Conservation (phyloP, 2,888 invertebrate species). For the Trilocha varians region DNA sequence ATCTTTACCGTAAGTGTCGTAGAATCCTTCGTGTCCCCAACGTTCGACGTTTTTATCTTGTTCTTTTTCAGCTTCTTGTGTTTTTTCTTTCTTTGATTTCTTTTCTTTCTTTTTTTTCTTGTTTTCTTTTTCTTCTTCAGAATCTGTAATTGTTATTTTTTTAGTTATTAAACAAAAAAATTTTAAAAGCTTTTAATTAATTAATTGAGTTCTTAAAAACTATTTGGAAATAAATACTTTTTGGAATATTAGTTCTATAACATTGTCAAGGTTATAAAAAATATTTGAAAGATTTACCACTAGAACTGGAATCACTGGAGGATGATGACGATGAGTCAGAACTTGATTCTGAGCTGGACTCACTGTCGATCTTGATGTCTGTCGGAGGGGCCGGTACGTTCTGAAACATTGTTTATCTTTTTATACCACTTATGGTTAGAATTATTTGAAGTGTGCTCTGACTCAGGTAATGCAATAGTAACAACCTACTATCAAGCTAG, state of each 20-base stretch:
- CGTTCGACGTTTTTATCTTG: slow-evolving; percentile 27
- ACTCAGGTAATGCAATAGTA: no score
- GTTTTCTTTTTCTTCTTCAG: slow-evolving; percentile 36
- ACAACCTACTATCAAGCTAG: no score
- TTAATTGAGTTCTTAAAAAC: no score
- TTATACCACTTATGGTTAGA: no score
- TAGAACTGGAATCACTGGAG: slow-evolving; percentile 53
- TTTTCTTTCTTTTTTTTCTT: slow-evolving; percentile 34
- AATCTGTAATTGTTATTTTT: slow-evolving; percentile 29
- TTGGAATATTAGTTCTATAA: no score
- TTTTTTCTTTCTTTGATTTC: slow-evolving; percentile 31
- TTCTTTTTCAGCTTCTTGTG: slow-evolving; percentile 27
- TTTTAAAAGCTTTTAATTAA: no score
- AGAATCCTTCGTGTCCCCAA: slow-evolving; percentile 65
- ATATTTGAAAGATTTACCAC: slow-evolving; percentile 27
- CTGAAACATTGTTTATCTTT: no score
- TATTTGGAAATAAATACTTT: no score
- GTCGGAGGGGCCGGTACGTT: slow-evolving; percentile 50
- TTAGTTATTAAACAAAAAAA: no score
- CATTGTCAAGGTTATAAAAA: no score
- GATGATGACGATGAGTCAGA: slow-evolving; percentile 45
- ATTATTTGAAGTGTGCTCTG: no score
- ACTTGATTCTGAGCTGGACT: slow-evolving; percentile 48
- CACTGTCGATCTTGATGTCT: slow-evolving; percentile 50
- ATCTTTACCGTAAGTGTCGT: slow-evolving; percentile 56